A percentile compares a stretch with the other conserved stretches of the same genome.
Conservation (phyloP, 2,888 invertebrate species). For the Keiferia lycopersicella region DNA sequence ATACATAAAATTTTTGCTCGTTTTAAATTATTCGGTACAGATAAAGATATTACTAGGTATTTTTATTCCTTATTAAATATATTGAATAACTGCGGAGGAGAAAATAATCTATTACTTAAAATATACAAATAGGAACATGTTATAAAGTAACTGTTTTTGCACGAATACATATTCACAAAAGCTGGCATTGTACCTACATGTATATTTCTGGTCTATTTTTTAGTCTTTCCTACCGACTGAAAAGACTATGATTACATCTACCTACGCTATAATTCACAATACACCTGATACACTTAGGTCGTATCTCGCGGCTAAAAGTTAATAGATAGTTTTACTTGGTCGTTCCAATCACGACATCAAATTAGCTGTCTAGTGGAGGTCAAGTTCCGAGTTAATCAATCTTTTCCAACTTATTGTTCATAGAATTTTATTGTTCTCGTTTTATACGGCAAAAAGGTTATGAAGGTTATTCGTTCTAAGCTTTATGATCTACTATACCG, state of each 20-base stretch:
- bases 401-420: constrained; percentile 10
- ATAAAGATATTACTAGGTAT: no score
- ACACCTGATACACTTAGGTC: constrained; percentile 9
- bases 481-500: no score
- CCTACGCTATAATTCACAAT: constrained; percentile 19
- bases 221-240: no score
- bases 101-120: no score
- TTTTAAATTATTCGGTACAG: no score
- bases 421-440: neutral
- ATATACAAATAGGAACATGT: no score
- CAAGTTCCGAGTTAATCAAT: constrained; percentile 32
- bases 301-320: constrained; percentile 4
- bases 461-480: neutral
- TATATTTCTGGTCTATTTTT: neutral
- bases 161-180: neutral
- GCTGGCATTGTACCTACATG: neutral
- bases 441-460: neutral
- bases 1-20: no score
- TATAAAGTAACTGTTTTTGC: no score
- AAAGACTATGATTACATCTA: constrained; percentile 2
- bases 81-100: no score
- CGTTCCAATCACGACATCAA: constrained; percentile 10
- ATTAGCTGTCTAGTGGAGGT: constrained; percentile 44
- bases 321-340: constrained; percentile 6
- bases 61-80: no score